A percentile compares a stretch with the other conserved stretches of the same genome.
Evolutionary conservation across 2,888 invertebrate species (phyloP).

Genomic region (Spatulosminthurus flaviceps): DNA sequence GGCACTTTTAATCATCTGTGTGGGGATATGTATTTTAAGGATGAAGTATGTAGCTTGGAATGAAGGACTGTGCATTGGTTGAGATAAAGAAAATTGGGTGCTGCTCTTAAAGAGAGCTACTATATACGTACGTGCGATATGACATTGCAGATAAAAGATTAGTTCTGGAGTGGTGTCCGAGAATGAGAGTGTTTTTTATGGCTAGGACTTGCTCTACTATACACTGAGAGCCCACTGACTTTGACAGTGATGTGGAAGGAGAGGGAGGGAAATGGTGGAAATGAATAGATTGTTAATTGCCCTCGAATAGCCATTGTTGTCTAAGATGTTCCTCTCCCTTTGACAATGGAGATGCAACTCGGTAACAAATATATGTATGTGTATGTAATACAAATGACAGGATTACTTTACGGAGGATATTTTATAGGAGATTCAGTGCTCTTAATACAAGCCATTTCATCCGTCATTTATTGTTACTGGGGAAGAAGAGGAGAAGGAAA

Average conservation of each 20-base stretch:
- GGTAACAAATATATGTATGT: no score
- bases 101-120: no score
- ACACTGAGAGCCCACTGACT: constrained; percentile 4
- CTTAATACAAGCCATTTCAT: not conserved
- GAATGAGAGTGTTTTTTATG: not conserved
- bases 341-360: constrained; percentile 24
- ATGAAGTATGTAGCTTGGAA: no score
- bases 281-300: constrained; percentile 49
- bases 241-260: constrained; percentile 15
- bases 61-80: no score
- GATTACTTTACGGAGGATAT: no score
- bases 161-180: constrained; percentile 25
- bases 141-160: constrained; percentile 20
- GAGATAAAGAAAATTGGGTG: not conserved
- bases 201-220: no score
- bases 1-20: not conserved
- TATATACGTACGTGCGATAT: not conserved
- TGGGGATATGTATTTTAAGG: no score
- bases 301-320: constrained; percentile 27
- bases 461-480: not conserved
- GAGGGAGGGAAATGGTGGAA: constrained; percentile 15
- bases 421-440: not conserved
- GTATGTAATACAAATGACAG: no score
- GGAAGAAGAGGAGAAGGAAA: not conserved
- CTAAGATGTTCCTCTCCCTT: not conserved